These are phyloP conservation scores for Saccostrea cuccullata DNA, from an alignment of 1,140 invertebrate genomes.

Conservation along the genomic window DNA sequence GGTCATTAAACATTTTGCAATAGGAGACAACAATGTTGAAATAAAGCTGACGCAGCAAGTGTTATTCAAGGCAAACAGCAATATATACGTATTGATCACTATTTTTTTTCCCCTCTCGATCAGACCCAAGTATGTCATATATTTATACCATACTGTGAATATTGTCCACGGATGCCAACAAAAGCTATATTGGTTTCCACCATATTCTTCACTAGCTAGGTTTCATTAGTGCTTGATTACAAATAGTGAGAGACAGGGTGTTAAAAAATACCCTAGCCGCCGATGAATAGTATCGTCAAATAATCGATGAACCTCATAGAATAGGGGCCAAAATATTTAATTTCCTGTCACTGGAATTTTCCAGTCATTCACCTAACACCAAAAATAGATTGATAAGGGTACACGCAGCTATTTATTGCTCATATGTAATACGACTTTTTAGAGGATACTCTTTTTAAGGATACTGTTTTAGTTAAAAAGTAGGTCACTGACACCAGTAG, in stretches of 20 bases:
- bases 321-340: background rate
- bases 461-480: no score
- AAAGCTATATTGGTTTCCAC: background rate
- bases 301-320: background rate
- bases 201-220: background rate
- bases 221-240: background rate
- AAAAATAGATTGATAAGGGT: background rate
- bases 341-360: background rate
- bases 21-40: background rate
- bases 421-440: background rate
- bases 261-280: background rate
- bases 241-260: background rate
- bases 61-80: background rate
- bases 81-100: background rate
- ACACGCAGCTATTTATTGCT: background rate
- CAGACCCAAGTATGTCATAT: background rate
- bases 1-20: constrained; percentile 12
- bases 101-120: background rate
- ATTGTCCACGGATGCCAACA: background rate
- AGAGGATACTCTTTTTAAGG: no score
- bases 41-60: background rate
- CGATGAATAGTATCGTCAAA: background rate
- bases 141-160: background rate
- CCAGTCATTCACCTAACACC: background rate
- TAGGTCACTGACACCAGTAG: no score